Base-by-base conservation (phyloP, 2,797 vertebrate genomes). In the Tapera naevia region DNA sequence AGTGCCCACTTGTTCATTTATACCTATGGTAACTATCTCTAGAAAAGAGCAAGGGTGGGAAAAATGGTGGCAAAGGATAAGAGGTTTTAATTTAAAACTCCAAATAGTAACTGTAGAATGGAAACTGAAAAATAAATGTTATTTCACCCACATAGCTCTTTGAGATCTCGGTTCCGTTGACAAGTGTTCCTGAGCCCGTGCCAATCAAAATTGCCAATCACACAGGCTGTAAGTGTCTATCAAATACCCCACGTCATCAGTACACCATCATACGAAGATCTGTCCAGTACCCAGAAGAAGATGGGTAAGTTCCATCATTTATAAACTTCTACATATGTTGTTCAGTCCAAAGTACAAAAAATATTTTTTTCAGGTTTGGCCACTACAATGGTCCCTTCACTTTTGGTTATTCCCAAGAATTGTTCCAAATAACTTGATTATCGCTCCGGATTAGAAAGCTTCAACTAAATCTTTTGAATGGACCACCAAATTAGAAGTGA, bases 131-230 rank as follows among this genome's bases (percentile, higher is more conserved):
- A 89, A 54, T 51, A 57, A 56, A 73, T 80, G 15, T 69, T 84
- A 51, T 95, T 95, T 96, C 32, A 87, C 66, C 35, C 87, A 35
- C 61, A 56, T 89, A 99, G 99, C 98, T 99, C 80, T 98, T 99
- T 81, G 98, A 99, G 93, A 98, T 99, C 94, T 97, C 98, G 0
- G 98, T 99, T 62, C 99, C 99, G 35, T 98, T 99, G 96, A 99
- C 98, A 83, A 98, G 98, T 69, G 98, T 98, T 80, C 99, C 99
- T 8, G 99, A 99, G 91, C 98, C 99, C 0, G 98, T 99, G 94
- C 97, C 99, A 50, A 97, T 99, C 91, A 99, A 98, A 97, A 98
- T 99, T 86, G 99, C 98, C 62, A 99, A 99, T 96, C 99, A 99
- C 75, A 99, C 99, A 1, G 98, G 98, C 92, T 99, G 99, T 92